These are phyloP conservation scores for Smittia aterrima DNA, from an alignment of 2,888 invertebrate genomes.

Conservation along the genomic window DNA sequence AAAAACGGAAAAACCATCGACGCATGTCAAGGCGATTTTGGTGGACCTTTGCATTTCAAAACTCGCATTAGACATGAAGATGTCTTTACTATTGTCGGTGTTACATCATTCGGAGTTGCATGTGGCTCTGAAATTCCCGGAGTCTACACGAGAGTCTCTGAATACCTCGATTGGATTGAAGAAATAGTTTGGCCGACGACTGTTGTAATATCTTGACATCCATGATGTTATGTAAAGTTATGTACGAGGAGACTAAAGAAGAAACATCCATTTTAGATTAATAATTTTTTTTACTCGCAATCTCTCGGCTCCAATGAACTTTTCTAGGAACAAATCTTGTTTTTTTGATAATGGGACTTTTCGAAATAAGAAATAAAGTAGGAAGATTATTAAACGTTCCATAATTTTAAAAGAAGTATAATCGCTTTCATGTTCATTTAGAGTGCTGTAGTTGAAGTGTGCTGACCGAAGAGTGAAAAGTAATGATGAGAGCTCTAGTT, in stretches of 20 bases:
- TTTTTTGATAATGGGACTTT: no score
- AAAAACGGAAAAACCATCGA: neutral
- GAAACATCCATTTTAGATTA: no score
- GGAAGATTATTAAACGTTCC: no score
- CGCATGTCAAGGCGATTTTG: conserved; percentile 47
- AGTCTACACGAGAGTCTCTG: conserved; percentile 50
- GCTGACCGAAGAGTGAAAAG: no score
- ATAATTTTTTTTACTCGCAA: no score
- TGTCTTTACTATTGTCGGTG: conserved; percentile 46
- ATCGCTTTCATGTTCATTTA: neutral
- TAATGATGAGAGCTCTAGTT: no score
- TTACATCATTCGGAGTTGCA: conserved; percentile 49
- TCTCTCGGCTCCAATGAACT: no score
- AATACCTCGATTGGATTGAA: conserved; percentile 51
- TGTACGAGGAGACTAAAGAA: neutral
- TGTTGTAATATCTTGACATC: no score
- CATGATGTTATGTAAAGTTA: neutral
- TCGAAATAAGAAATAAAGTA: no score
- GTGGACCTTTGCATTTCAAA: conserved; percentile 45
- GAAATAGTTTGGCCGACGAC: conserved; percentile 48
- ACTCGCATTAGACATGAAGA: neutral
- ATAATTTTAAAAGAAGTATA: no score
- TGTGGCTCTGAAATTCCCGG: conserved; percentile 48
- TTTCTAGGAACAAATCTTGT: no score
- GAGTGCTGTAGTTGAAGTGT: neutral